Percentiles rank a stretch among this genome's conserved stretches.
Conservation (phyloP, 1,140 invertebrate species). For the Apis florea region DNA sequence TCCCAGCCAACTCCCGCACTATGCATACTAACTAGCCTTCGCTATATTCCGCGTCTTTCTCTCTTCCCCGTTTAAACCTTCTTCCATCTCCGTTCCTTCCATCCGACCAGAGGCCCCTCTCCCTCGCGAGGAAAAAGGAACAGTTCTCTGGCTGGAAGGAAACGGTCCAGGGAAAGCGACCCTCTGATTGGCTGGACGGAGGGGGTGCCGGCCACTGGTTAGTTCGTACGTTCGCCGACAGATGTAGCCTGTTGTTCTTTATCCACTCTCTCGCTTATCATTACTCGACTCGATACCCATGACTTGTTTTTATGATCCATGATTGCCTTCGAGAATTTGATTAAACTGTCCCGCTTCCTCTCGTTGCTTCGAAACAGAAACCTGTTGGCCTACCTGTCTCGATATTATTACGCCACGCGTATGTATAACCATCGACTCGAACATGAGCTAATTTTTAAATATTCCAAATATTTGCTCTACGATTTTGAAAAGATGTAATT, state of each 20-base stretch:
- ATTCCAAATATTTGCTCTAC: no score
- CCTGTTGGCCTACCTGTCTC: neutral
- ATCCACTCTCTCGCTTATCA: slow-evolving; percentile 17
- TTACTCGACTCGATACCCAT: slow-evolving; percentile 30
- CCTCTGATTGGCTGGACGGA: slow-evolving; percentile 50
- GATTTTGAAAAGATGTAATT: no score
- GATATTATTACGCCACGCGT: no score
- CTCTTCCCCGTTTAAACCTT: slow-evolving; percentile 50
- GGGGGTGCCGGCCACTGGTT: slow-evolving; percentile 52
- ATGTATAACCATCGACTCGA: no score
- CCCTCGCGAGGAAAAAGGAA: slow-evolving; percentile 62
- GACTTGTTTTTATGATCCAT: slow-evolving; percentile 12
- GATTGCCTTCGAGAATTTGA: slow-evolving; percentile 5
- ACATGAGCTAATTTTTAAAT: no score
- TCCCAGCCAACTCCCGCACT: slow-evolving; percentile 79
- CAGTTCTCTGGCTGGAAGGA: slow-evolving; percentile 39
- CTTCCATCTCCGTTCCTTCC: slow-evolving; percentile 1
- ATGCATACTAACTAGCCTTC: slow-evolving; percentile 80
- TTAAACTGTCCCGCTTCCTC: neutral
- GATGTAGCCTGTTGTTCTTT: slow-evolving; percentile 66
- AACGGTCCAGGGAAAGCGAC: slow-evolving; percentile 41
- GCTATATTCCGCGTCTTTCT: slow-evolving; percentile 67
- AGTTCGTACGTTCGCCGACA: slow-evolving; percentile 62
- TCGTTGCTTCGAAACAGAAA: neutral
- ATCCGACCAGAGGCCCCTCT: no score